Base-by-base conservation (phyloP, 2,113 vertebrate species). In the Phalacrocorax pelagicus region DNA sequence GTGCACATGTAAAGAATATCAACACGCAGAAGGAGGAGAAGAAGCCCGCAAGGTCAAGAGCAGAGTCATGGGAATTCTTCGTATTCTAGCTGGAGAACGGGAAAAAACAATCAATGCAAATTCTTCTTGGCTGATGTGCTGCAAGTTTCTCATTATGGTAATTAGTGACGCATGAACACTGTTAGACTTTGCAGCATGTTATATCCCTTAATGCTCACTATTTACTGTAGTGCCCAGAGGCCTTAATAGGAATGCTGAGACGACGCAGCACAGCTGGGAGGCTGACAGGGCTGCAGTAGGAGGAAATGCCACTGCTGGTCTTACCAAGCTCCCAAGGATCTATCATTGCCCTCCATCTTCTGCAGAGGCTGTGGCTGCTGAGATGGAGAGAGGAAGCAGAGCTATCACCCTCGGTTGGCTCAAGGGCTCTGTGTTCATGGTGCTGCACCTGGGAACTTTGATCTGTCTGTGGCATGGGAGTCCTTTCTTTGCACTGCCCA, bases 111-210 rank as follows among this genome's bases (percentile, higher is more conserved):
- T 86, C 82, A 86, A 81, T 92, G 63, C 54, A 93, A 95, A 96
- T 94, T 96, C 54, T 90, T 88, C 91, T 88, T 92, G 72, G 79
- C 72, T 90, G 86, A 94, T 93, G 42, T 92, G 78, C 70, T 0
- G 0, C 82, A 88, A 93, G 72, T 90, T 94, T 94, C 94, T 94
- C 80, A 81, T 96, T 96, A 96, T 91, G 92, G 79, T 86, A 93
- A 96, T 93, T 90, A 96, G 94, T 94, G 90, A 94, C 20, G 52
- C 88, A 92, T 91, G 69, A 94, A 89, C 72, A 86, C 86, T 74
- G 74, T 78, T 93, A 88, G 86, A 67, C 72, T 94, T 90, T 94
- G 65, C 88, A 92, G 92, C 55, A 18, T 47, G 86, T 86, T 92
- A 38, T 94, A 79, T 81, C 63, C 59, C 67, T 96, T 93, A 93